phyloP scores from a whole-genome alignment of 1,140 invertebrate species.

The Dryas iulia region DNA sequence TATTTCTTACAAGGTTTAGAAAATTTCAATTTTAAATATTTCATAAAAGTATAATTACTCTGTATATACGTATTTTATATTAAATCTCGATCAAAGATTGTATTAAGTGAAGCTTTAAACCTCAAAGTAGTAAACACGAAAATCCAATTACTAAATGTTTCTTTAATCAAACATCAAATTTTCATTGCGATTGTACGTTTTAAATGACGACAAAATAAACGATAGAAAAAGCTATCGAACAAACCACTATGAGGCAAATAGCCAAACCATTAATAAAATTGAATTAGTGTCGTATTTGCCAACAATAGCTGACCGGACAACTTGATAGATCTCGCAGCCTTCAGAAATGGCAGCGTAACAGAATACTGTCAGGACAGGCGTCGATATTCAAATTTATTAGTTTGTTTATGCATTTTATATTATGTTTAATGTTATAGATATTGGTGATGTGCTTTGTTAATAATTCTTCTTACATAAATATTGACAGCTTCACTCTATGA shows the following conservation, averaged over 20 bases:
- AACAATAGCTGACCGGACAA: conserved; percentile 48
- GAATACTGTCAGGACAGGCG: background rate
- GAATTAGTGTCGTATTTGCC: conserved; percentile 57
- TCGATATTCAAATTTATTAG: background rate
- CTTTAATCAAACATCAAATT: background rate
- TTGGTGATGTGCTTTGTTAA: no score
- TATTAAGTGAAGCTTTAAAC: no score
- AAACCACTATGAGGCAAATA: conserved; percentile 39
- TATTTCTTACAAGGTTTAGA: background rate
- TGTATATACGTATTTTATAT: background rate
- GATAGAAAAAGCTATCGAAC: conserved; percentile 34
- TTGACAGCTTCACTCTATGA: no score
- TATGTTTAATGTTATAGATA: background rate
- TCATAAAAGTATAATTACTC: background rate
- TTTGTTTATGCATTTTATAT: background rate
- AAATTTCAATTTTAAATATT: background rate
- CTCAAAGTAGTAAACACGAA: no score
- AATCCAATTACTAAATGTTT: background rate
- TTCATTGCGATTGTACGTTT: conserved; percentile 6
- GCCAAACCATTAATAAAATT: conserved; percentile 64
- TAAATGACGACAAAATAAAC: conserved; percentile 33
- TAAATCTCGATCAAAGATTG: background rate
- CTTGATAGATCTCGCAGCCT: conserved; percentile 38
- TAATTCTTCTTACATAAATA: no score
- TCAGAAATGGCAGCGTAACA: background rate